Base-by-base conservation (phyloP, 2,113 vertebrate genomes). In the Gopherus flavomarginatus region DNA sequence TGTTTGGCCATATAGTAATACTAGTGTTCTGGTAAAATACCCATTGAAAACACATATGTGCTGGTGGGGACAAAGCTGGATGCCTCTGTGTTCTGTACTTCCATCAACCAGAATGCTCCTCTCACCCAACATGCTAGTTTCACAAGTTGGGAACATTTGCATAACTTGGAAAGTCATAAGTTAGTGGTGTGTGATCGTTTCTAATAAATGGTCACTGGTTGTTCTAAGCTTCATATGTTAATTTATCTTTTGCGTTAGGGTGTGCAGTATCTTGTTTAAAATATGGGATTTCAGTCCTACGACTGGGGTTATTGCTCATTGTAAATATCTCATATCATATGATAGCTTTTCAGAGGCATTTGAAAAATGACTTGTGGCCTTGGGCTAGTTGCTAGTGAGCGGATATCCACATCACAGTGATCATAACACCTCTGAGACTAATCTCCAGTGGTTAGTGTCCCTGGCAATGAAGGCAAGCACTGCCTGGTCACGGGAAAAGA, bases 311-410 rank as follows among this genome's bases (percentile, higher is more conserved):
- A 38, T 49, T 56, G 91, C 82, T 44, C 26, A 72, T 82, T 35
- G 0, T 0, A 29, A 54, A 7, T 14, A 78, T 17, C 1, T 0
- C 21, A 29, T 80, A 57, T 54, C 16, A 3, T 3, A 1, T 0
- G 0, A 62, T 1, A 0, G n/a, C 44, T 81, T 80, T 62, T 75
- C 4, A 0, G 50, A 24, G 35, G 6, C 3, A 8, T 0, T 78
- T 26, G 12, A 77, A 24, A 79, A 57, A 69, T 87, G 88, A 77
- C 75, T 1, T 27, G 0, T 0, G 0, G 24, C 13, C 21, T 1
- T 0, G 53, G 14, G 50, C 2, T 19, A 16, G 49, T 14, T 0
- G 0, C 53, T 1, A 14, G 47, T 17, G n/a, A 14, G 17, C 1
- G 0, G 52, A 82, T 1, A 0, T 14, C 79, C 38, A 82, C 69